These are phyloP conservation scores for Clitarchus hookeri DNA, from an alignment of 2,888 invertebrate species.

Conservation along the genomic window DNA sequence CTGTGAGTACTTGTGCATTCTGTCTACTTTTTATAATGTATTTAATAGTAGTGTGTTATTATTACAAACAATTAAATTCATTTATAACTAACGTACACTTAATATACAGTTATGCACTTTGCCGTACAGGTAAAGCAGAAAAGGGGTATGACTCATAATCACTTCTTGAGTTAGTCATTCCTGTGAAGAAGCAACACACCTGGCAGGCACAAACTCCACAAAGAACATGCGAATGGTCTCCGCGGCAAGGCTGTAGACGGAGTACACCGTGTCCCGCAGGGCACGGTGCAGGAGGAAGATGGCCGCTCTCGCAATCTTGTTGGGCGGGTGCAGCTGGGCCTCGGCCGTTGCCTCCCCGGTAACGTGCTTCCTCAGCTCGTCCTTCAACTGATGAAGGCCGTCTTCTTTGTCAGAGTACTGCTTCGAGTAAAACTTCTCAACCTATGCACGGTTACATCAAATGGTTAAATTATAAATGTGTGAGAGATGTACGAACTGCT, in stretches of 20 bases:
- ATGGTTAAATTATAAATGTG: neutral
- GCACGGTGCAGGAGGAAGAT: slow-evolving; percentile 78
- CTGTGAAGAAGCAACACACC: slow-evolving; percentile 55
- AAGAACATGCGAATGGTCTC: slow-evolving; percentile 80
- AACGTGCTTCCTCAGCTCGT: slow-evolving; percentile 55
- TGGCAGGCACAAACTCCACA: slow-evolving; percentile 80
- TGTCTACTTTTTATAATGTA: no score
- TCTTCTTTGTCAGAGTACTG: slow-evolving; percentile 90
- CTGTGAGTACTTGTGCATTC: no score
- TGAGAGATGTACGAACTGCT: no score
- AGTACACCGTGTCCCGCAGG: slow-evolving; percentile 85
- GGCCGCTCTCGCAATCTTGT: slow-evolving; percentile 82
- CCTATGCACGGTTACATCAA: slow-evolving; percentile 56
- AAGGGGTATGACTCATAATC: no score
- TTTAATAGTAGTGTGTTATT: no score
- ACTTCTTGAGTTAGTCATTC: no score
- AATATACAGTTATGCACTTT: no score
- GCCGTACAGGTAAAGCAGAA: no score
- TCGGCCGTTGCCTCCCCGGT: slow-evolving; percentile 33
- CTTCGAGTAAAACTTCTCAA: slow-evolving; percentile 89
- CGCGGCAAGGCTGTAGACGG: slow-evolving; percentile 83
- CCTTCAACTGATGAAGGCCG: slow-evolving; percentile 72
- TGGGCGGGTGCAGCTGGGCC: slow-evolving; percentile 57
- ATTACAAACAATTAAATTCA: no score
- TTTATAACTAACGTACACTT: no score